Percentiles rank a stretch among this genome's conserved stretches.
Conservation (phyloP, 2,888 invertebrate species). For the Liodrosophila aerea region DNA sequence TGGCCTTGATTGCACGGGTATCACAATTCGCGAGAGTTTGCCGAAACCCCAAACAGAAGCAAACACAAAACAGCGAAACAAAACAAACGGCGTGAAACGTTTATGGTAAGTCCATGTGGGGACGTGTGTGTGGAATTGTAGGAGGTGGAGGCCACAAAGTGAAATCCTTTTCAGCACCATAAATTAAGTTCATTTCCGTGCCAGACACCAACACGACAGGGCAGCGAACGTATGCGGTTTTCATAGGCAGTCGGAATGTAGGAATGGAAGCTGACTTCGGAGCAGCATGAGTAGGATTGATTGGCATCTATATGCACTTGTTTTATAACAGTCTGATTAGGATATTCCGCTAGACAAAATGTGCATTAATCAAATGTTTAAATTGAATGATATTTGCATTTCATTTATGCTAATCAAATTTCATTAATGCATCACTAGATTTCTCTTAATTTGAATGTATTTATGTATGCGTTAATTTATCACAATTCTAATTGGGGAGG, state of each 20-base stretch:
- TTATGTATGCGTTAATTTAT: no score
- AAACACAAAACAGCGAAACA: constrained; percentile 22
- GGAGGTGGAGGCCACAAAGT: constrained; percentile 38
- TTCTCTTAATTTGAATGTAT: no score
- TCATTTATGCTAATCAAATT: no score
- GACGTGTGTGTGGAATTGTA: background rate
- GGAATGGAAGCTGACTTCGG: no score
- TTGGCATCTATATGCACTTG: background rate
- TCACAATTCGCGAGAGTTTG: constrained; percentile 26
- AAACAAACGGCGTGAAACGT: constrained; percentile 36
- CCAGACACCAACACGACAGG: constrained; percentile 68
- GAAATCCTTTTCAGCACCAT: constrained; percentile 74
- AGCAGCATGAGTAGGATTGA: background rate
- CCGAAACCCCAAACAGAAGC: constrained; percentile 25
- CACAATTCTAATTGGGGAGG: no score
- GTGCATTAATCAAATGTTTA: no score
- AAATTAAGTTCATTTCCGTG: constrained; percentile 77
- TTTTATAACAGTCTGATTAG: no score
- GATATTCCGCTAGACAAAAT: no score
- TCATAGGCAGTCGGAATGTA: constrained; percentile 12
- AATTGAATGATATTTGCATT: no score
- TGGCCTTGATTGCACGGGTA: constrained; percentile 56
- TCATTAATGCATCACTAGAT: no score
- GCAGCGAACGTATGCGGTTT: constrained; percentile 63
- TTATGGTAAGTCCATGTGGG: background rate